phyloP scores from a whole-genome alignment of 2,888 invertebrate species.

The Cremastobaeus sp. region DNA sequence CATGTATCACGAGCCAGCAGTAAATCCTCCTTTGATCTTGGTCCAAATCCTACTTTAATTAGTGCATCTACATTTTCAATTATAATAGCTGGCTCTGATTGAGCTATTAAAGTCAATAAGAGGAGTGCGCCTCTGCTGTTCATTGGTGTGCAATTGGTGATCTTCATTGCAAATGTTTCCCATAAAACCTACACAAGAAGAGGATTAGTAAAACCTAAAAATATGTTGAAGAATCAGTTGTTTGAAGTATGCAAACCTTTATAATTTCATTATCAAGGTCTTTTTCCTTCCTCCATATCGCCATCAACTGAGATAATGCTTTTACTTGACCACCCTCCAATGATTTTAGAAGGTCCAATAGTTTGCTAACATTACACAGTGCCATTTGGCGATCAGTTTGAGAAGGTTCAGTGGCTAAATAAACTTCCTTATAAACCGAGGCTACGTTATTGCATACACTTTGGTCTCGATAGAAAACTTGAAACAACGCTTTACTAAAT shows the following conservation, averaged over 20 bases:
- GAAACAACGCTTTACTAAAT: constrained; percentile 72
- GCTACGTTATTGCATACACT: constrained; percentile 74
- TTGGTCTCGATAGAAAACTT: constrained; percentile 72
- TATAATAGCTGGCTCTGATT: constrained; percentile 81
- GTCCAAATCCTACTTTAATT: constrained; percentile 84
- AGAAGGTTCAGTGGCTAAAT: constrained; percentile 64
- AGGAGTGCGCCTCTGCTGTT: constrained; percentile 87
- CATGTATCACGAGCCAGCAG: constrained; percentile 82
- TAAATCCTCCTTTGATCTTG: constrained; percentile 79
- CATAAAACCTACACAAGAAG: no score
- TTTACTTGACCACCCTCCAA: constrained; percentile 72
- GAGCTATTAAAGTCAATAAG: constrained; percentile 87
- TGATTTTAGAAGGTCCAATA: constrained; percentile 69
- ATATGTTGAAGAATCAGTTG: no score
- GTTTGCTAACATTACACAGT: constrained; percentile 65
- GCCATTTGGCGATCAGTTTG: constrained; percentile 68
- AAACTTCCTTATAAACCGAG: constrained; percentile 72
- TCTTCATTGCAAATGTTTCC: constrained; percentile 89
- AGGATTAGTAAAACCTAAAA: no score
- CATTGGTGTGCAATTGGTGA: constrained; percentile 83
- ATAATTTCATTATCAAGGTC: constrained; percentile 69
- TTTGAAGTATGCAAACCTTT: no score
- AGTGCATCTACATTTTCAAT: constrained; percentile 86
- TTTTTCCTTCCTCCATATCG: constrained; percentile 68
- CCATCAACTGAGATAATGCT: constrained; percentile 63